phyloP scores from a whole-genome alignment of 2,888 invertebrate species.

The Tipula unca region DNA sequence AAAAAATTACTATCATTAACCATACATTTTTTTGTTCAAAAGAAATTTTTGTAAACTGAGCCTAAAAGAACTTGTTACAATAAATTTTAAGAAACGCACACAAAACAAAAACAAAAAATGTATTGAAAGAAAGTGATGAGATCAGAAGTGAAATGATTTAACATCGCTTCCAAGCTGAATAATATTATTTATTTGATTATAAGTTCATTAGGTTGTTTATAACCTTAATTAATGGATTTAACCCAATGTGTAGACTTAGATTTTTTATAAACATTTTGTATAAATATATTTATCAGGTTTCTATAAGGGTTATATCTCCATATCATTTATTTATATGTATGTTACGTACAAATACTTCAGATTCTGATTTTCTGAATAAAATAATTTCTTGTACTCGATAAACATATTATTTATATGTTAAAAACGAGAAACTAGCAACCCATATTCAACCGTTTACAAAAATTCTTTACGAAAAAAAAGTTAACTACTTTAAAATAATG shows the following conservation, averaged over 20 bases:
- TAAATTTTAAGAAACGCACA: not conserved
- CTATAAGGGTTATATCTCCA: not conserved
- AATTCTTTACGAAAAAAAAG: not conserved
- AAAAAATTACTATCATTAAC: not conserved
- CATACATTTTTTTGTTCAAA: not conserved
- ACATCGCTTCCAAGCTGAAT: not conserved
- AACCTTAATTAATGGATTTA: not conserved
- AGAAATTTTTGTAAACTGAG: not conserved
- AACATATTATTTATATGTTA: too few species aligned
- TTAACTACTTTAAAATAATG: not conserved
- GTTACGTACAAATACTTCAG: not conserved
- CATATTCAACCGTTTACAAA: not conserved
- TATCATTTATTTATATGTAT: too few species aligned
- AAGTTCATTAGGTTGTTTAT: not conserved
- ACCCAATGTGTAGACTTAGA: not conserved
- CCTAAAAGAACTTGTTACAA: not conserved
- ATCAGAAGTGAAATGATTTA: conserved; percentile 10
- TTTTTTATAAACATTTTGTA: not conserved
- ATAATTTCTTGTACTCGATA: not conserved
- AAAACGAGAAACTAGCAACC: conserved; percentile 2
- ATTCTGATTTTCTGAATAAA: not conserved
- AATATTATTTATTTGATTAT: not conserved
- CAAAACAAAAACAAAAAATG: not conserved
- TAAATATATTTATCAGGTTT: not conserved
- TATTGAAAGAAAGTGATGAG: conserved; percentile 2